These are phyloP conservation scores for Spinus pinus DNA, from an alignment of 2,797 vertebrate genomes.

Conservation along the genomic window DNA sequence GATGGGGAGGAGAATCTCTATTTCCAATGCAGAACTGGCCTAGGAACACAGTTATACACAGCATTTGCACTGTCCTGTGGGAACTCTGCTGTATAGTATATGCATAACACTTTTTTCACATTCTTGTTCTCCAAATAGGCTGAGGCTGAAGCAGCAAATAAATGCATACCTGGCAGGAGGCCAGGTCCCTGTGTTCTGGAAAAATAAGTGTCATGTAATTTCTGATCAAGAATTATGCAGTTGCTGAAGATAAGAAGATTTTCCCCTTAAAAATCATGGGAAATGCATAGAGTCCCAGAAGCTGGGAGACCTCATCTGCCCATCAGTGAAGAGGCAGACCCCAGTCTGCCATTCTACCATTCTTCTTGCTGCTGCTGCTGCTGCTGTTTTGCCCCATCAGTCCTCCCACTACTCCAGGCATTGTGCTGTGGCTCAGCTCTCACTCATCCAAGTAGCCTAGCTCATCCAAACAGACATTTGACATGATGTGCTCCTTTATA, in stretches of 20 bases:
- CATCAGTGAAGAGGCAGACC: background rate
- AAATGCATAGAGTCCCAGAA: background rate
- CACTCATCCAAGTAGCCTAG: fast-evolving
- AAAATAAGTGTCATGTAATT: background rate
- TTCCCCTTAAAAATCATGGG: background rate
- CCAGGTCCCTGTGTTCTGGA: background rate
- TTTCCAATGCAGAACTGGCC: background rate
- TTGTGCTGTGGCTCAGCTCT: fast-evolving
- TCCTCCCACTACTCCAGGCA: fast-evolving
- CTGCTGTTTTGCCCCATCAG: background rate
- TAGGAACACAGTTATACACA: background rate
- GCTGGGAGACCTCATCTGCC: background rate
- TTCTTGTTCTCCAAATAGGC: background rate
- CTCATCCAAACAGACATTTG: background rate
- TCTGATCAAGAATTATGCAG: background rate
- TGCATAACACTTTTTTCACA: background rate
- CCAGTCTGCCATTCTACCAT: background rate
- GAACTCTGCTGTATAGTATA: background rate
- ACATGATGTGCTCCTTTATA: background rate
- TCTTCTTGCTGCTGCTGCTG: background rate
- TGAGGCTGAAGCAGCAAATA: background rate
- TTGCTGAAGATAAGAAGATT: background rate
- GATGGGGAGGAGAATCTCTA: background rate
- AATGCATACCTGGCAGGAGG: background rate
- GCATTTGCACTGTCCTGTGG: background rate